Evolutionary conservation across 2,113 vertebrate species (phyloP), one percentile per base, ranked within the genome.

Genomic region (Channa argus): DNA sequence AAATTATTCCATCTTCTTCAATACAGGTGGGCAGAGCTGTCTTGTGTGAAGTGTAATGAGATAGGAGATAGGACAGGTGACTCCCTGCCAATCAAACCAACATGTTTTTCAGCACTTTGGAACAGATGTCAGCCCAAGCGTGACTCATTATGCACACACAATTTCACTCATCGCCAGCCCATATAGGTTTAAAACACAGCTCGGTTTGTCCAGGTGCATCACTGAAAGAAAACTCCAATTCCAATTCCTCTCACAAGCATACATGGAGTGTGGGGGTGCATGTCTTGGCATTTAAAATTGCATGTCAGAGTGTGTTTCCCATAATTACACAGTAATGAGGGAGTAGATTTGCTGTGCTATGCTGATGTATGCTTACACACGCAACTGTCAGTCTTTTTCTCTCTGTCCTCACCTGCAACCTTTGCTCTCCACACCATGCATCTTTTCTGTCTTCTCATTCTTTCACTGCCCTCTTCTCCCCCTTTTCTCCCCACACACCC

Each of bases 161-260:
- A 12, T 9, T 47, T 34, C 34, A 51, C 45, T 11, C n/a, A 0
- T 13, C 51, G 4, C 50, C 65, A 44, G 67, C 62, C 58, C 47
- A 61, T 53, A 61, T 3, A 13, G 15, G 37, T 10, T 14, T 11
- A 46, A 62, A 59, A 46, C 58, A 5, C 41, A 38, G 12, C 43
- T 65, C 43, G 90, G 81, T 92, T 94, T 93, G 73, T 83, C 61
- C 91, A 93, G 91, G 91, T 90, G 92, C 51, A 5, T 74, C 65
- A 41, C 14, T 88, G 85, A 91, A 74, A 65, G 71, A 78, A 69
- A 72, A 67, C 66, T 37, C 76, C 24, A 65, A 24, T 24, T 24
- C 77, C 49, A 62, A 37, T 43, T 8, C 8, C 43, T 6, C 4
- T 41, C 55, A 59, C 36, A 34, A 44, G 33, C n/a, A 45, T 79